Evolutionary conservation across 2,797 vertebrate species (phyloP), one percentile per base, ranked within the genome.

Genomic region (Macropus fuliginosus): DNA sequence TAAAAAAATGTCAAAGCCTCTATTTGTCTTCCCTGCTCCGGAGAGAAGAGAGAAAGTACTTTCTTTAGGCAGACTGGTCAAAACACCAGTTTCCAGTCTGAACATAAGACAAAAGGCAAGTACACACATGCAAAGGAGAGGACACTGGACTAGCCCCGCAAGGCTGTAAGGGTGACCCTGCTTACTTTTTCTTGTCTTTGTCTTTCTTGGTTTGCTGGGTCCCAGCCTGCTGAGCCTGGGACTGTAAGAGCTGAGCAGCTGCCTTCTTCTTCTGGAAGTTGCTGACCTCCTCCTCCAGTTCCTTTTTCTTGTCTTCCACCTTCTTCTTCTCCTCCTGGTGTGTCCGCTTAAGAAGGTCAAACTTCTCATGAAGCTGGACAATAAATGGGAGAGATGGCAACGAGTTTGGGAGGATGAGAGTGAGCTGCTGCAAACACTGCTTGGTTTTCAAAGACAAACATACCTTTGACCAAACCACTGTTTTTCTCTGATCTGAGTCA

Each of bases 131-230:
- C 98, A 98, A 94, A 98, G 97, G 96, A 95, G 98, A 97, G 97
- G n/a, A 74, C 96, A 97, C 5, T 13, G 92, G 98, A 96, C 91
- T 96, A 96, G 96, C 93, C 98, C 98, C 98, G 95, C 52, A 55
- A 81, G 95, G 97, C 95, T 0, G 4, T 54, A 96, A 97, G 46
- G 95, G 95, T 93, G 98, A 96, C 98, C 92, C 97, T 1, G 98
- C 99, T 99, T 99, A 99, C 99, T 99, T 99, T 99, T 99, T 99
- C 98, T 99, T 99, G 98, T 99, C 99, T 97, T 99, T 99, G 98
- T 99, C 99, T 98, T 99, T 99, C 99, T 99, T 99, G 98, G 99
- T 99, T 97, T 99, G 98, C 96, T 99, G 99, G 96, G 99, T 98
- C 94, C 99, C 98, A 94, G 99, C 98, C 98, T 99, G 99, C 97